Conservation (phyloP, 1,140 invertebrate genomes). For the Saccostrea cuccullata region DNA sequence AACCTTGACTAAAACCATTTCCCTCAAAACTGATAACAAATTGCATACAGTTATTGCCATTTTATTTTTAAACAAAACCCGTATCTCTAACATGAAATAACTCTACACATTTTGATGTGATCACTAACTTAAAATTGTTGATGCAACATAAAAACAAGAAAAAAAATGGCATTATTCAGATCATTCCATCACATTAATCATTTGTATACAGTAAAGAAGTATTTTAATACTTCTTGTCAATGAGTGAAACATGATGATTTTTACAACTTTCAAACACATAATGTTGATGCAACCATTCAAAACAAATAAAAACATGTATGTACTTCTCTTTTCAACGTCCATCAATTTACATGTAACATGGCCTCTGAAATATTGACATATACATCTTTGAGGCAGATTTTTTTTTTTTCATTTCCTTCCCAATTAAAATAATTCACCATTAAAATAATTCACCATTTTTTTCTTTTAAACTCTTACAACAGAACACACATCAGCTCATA, state of each 20-base stretch:
- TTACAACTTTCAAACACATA: neutral
- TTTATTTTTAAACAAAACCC: neutral
- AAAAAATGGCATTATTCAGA: neutral
- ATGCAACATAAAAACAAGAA: neutral
- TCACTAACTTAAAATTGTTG: neutral
- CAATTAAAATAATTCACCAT: no score
- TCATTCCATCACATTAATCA: neutral
- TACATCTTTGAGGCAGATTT: no score
- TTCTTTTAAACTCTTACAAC: no score
- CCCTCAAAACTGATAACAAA: neutral
- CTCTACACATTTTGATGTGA: conserved; percentile 1
- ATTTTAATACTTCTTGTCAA: neutral
- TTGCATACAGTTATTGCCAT: neutral
- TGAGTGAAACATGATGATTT: neutral
- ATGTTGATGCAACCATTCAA: no score
- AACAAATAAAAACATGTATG: no score
- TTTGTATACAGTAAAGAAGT: neutral
- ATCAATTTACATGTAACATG: no score
- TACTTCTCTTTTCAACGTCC: no score
- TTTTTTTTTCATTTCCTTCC: no score
- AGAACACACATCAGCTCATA: no score
- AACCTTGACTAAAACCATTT: no score
- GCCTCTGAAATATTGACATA: no score
- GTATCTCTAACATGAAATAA: neutral
- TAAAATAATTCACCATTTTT: no score